Evolutionary conservation across 2,888 invertebrate species (phyloP).

Genomic region (Melieria crassipennis): DNA sequence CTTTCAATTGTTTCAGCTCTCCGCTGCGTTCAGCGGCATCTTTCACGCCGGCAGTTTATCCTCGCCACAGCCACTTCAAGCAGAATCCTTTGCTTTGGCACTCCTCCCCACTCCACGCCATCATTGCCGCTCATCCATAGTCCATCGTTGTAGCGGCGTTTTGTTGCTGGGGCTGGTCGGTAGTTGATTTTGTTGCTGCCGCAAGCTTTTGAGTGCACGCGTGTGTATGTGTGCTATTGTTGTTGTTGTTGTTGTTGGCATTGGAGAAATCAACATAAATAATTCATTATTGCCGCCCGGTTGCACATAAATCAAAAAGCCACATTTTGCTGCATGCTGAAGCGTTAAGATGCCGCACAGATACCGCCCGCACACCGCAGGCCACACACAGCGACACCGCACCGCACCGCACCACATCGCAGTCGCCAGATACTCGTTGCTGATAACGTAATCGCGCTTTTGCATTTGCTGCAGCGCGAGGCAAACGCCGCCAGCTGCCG

Average conservation of each 20-base stretch:
- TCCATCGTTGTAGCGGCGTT: neutral
- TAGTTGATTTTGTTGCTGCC: constrained; percentile 2
- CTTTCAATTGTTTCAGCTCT: constrained; percentile 26
- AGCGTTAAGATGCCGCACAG: constrained; percentile 22
- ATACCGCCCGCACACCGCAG: neutral
- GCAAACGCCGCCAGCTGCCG: neutral
- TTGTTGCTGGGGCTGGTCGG: neutral
- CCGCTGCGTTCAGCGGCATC: too few relatives aligned
- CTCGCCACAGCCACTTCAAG: neutral
- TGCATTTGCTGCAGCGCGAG: too few relatives aligned
- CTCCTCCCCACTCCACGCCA: neutral
- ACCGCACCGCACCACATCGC: too few relatives aligned
- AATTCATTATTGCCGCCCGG: constrained; percentile 63
- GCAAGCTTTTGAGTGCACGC: neutral
- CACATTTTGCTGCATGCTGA: constrained; percentile 36
- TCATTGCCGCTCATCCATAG: neutral
- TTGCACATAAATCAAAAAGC: constrained; percentile 61
- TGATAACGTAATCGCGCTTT: too few relatives aligned
- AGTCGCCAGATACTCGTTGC: too few relatives aligned
- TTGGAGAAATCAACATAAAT: constrained; percentile 57
- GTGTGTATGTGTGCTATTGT: too few relatives aligned
- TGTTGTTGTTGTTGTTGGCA: constrained; percentile 25
- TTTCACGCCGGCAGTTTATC: too few relatives aligned
- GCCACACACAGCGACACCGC: too few relatives aligned
- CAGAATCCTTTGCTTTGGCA: constrained; percentile 3